Base-by-base conservation (phyloP, 2,113 vertebrate genomes). In the Burhinus bistriatus region DNA sequence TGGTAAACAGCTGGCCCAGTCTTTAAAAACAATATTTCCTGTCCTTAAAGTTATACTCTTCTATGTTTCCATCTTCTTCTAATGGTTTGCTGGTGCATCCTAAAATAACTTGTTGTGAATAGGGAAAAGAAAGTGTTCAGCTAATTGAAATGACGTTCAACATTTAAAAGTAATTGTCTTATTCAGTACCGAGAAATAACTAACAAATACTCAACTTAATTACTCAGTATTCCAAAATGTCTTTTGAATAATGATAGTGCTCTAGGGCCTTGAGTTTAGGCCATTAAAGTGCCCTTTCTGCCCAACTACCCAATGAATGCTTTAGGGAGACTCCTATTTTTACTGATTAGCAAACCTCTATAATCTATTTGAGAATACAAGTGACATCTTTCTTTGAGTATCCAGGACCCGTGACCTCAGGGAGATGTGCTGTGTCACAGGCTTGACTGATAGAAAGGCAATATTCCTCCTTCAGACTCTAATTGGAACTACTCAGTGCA, bases 401-500 rank as follows among this genome's bases (percentile, higher is more conserved):
- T 87, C 82, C 77, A 90, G 83, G 92, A 96, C 87, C 95, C 72
- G 65, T 92, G 96, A 97, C 97, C 97, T 97, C 82, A 83, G 95
- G 87, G 94, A 96, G 83, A 95, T 97, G 80, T 95, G 96, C 87
- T 97, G 80, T 97, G 95, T 97, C 98, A 97, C 93, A 83, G 89
- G 90, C 87, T 92, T 97, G 95, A 98, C 93, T 98, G 95, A 98
- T 96, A 94, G 97, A 97, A 97, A 97, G 96, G 91, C 96, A 98
- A 87, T 86, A 81, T 94, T 93, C 76, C 83, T 97, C 91, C 95
- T 97, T 95, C 91, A 97, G 84, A 93, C 90, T 96, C 91, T 98
- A 98, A 98, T 97, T 98, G 96, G 96, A 98, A 90, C 86, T 93
- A 97, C 81, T 97, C 97, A 86, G 72, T 77, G 85, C 73, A 65